phyloP scores from a whole-genome alignment of 2,888 invertebrate genomes.

The Ormyrus labotus region DNA sequence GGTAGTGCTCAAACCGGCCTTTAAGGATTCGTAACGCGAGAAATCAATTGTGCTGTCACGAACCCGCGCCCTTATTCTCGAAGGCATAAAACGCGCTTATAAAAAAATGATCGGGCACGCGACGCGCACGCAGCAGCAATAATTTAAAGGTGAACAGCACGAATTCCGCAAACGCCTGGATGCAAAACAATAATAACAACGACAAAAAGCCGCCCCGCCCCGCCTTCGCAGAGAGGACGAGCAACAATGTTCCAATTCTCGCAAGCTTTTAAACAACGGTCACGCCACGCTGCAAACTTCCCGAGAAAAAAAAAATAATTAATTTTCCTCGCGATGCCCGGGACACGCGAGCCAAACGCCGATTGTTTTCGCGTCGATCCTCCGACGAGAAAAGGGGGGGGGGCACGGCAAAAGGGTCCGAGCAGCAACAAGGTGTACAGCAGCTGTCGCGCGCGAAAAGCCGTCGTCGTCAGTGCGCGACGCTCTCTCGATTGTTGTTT shows the following conservation, averaged over 20 bases:
- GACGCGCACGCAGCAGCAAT: no score
- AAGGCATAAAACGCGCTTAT: background rate
- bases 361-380: background rate
- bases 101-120: background rate
- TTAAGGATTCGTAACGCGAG: no score
- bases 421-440: no score
- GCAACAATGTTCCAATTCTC: slow-evolving; percentile 6
- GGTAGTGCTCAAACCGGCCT: no score
- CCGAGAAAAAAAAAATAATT: slow-evolving; percentile 23
- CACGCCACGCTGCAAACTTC: slow-evolving; percentile 3
- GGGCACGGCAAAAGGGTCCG: background rate
- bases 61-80: background rate
- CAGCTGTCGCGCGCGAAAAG: background rate
- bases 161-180: no score
- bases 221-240: background rate
- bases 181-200: background rate
- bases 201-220: background rate
- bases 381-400: background rate
- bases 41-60: no score
- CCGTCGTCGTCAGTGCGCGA: background rate
- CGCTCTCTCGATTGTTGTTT: slow-evolving; percentile 13
- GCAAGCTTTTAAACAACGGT: background rate
- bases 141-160: background rate
- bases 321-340: slow-evolving; percentile 1
- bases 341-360: background rate